These are phyloP conservation scores for Trypoxylus dichotomus DNA, from an alignment of 1,140 invertebrate species.

Conservation along the genomic window DNA sequence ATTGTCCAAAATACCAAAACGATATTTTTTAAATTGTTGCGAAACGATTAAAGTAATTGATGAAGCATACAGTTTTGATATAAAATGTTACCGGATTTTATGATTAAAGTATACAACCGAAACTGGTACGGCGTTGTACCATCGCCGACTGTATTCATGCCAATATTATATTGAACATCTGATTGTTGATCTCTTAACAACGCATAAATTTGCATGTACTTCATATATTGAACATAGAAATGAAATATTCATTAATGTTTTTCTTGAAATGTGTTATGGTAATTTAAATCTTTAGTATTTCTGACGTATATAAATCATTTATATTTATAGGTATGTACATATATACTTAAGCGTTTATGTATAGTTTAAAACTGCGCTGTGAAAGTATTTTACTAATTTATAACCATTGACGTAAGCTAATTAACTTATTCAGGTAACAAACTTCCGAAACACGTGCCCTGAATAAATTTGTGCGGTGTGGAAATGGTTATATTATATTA, in stretches of 20 bases:
- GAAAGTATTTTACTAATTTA: background rate
- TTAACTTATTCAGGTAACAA: too few species aligned
- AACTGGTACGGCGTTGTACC: too few species aligned
- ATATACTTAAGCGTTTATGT: background rate
- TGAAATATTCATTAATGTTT: background rate
- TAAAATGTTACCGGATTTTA: too few species aligned
- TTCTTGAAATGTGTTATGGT: background rate
- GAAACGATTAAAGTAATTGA: too few species aligned
- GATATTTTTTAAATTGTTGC: too few species aligned
- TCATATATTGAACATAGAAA: background rate
- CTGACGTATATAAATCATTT: background rate
- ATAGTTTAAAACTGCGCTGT: background rate
- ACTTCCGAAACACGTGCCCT: too few species aligned
- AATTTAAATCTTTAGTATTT: background rate
- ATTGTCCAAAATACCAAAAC: too few species aligned
- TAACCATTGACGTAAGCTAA: background rate
- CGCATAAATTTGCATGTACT: background rate
- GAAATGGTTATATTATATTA: too few species aligned
- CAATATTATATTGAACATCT: background rate
- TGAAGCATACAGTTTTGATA: too few species aligned
- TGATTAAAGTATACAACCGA: too few species aligned
- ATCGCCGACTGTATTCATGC: background rate
- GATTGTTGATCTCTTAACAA: background rate
- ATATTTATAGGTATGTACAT: background rate
- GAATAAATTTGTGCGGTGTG: too few species aligned